A percentile compares a stretch with the other conserved stretches of the same genome.
These are phyloP conservation scores for Triplophysa dalaica DNA, from an alignment of 2,113 vertebrate species.

Conservation along the genomic window DNA sequence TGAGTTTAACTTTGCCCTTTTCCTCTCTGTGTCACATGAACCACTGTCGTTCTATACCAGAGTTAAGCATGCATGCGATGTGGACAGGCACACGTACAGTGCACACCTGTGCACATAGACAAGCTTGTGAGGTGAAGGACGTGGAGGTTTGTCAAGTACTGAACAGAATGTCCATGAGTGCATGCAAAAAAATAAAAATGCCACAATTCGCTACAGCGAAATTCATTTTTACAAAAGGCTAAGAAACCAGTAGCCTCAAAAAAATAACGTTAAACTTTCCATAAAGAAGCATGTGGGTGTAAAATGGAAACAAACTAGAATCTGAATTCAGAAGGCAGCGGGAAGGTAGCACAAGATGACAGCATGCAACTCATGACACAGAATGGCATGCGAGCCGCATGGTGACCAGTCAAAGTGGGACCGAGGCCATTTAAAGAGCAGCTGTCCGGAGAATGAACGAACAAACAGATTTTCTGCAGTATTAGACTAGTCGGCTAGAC, in stretches of 20 bases:
- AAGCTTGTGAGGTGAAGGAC: slow-evolving; percentile 20
- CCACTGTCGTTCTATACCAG: slow-evolving; percentile 37
- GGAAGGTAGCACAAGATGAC: slow-evolving; percentile 11
- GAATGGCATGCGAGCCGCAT: slow-evolving; percentile 10
- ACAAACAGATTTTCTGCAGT: too few relatives aligned
- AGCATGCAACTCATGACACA: slow-evolving; percentile 50
- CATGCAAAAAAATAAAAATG: slow-evolving; percentile 34
- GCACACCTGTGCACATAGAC: slow-evolving; percentile 38
- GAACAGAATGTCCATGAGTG: background rate
- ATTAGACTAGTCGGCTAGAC: background rate
- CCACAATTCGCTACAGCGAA: background rate
- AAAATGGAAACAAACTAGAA: background rate
- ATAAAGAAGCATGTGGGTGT: background rate
- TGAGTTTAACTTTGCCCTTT: slow-evolving; percentile 94
- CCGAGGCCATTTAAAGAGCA: slow-evolving; percentile 15
- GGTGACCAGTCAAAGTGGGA: background rate
- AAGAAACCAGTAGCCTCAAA: background rate
- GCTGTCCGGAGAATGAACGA: background rate
- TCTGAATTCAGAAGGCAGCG: background rate
- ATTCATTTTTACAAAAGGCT: background rate
- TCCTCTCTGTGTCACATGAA: slow-evolving; percentile 66
- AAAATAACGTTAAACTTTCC: background rate
- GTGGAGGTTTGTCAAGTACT: background rate
- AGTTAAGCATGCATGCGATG: slow-evolving; percentile 5
- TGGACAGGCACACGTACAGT: slow-evolving; percentile 21